Evolutionary conservation across 2,888 invertebrate genomes (phyloP).

Genomic region (Synanthedon formicaeformis): DNA sequence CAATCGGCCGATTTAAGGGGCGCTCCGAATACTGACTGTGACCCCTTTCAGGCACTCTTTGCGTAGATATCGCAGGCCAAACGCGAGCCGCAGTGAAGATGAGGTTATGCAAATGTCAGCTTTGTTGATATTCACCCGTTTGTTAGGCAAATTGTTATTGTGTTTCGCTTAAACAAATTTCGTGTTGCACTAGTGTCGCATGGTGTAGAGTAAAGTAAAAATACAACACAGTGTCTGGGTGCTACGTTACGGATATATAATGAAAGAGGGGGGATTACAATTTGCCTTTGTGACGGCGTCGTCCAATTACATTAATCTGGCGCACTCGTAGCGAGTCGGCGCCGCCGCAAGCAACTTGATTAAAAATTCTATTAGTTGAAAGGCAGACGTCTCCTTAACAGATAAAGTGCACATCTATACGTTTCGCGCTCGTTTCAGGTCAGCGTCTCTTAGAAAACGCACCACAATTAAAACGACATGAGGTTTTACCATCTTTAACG

Average conservation of each 20-base stretch:
- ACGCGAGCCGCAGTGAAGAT: constrained; percentile 40
- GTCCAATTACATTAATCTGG: constrained; percentile 69
- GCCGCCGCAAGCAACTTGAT: constrained; percentile 63
- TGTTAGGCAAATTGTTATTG: constrained; percentile 36
- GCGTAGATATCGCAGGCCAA: constrained; percentile 36
- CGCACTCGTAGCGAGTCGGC: constrained; percentile 44
- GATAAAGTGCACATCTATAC: constrained; percentile 41
- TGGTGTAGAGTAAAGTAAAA: constrained; percentile 30
- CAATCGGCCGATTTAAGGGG: constrained; percentile 9
- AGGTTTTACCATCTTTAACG: too few relatives aligned
- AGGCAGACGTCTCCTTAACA: constrained; percentile 62
- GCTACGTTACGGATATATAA: constrained; percentile 52
- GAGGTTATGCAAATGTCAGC: constrained; percentile 44
- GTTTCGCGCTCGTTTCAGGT: constrained; percentile 22
- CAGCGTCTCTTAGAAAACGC: constrained; percentile 7
- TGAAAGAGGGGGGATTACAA: constrained; percentile 64
- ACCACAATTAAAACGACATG: neutral
- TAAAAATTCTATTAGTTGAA: constrained; percentile 70
- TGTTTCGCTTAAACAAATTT: constrained; percentile 25
- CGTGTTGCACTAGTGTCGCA: constrained; percentile 16
- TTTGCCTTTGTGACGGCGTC: constrained; percentile 68
- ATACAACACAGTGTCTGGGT: constrained; percentile 46
- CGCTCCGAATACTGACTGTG: constrained; percentile 36
- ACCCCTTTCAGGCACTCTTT: constrained; percentile 32
- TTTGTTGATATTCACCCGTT: constrained; percentile 40